These are phyloP conservation scores for Euleptes europaea DNA, from an alignment of 2,113 vertebrate genomes.

Conservation along the genomic window DNA sequence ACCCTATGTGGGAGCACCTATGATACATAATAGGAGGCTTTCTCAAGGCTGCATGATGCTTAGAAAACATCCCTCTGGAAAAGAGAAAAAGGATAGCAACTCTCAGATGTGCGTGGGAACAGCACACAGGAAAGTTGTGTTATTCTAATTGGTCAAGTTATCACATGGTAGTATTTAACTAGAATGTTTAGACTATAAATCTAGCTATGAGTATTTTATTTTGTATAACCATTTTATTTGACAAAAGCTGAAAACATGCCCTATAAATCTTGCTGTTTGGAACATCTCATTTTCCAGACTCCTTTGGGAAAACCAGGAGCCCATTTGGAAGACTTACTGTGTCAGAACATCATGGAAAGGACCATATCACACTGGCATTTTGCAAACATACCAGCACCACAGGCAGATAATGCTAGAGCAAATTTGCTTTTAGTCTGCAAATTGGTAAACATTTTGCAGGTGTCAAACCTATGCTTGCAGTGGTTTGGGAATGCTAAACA, in stretches of 20 bases:
- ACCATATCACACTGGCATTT: not conserved
- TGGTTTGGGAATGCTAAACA: too few relatives aligned
- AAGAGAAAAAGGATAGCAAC: not conserved
- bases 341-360: not conserved
- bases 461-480: constrained; percentile 8
- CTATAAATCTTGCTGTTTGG: constrained; percentile 35
- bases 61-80: too few relatives aligned
- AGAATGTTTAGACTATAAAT: constrained; percentile 33
- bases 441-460: not conserved
- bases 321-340: not conserved
- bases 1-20: too few relatives aligned
- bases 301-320: constrained; percentile 8
- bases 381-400: not conserved
- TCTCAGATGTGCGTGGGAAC: not conserved
- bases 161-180: constrained; percentile 52
- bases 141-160: constrained; percentile 13
- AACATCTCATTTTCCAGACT: not conserved
- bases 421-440: not conserved
- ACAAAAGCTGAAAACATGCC: constrained; percentile 32
- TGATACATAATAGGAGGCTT: too few relatives aligned
- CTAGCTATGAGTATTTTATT: constrained; percentile 25
- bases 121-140: constrained; percentile 10
- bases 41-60: too few relatives aligned
- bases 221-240: not conserved
- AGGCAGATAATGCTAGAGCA: not conserved